These are phyloP conservation scores for Gambusia holbrooki DNA, from an alignment of 2,113 vertebrate genomes.

Conservation along the genomic window DNA sequence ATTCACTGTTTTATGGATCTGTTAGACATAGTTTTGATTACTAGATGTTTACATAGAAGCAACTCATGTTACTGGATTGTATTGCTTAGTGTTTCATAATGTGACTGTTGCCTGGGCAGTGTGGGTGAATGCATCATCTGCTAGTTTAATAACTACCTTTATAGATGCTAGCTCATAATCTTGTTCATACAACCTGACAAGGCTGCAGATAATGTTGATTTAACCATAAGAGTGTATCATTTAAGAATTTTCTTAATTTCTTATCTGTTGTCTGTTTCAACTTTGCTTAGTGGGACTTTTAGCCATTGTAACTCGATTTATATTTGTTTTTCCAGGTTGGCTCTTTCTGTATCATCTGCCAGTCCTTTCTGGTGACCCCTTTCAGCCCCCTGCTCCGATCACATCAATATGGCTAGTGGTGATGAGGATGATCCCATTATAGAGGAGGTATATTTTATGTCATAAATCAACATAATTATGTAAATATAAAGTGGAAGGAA, in stretches of 20 bases:
- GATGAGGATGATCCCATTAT: slow-evolving; percentile 97
- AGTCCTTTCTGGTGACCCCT: slow-evolving; percentile 27
- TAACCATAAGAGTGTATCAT: slow-evolving; percentile 1
- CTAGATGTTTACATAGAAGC: not conserved
- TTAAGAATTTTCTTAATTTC: not conserved
- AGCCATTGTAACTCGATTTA: not conserved
- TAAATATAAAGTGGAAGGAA: too few species aligned
- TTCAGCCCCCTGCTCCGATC: slow-evolving; percentile 21
- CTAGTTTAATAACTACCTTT: not conserved
- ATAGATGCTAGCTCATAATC: not conserved
- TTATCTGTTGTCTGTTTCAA: not conserved
- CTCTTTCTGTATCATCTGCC: slow-evolving; percentile 50
- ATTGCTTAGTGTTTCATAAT: slow-evolving; percentile 60
- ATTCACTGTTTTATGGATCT: not conserved
- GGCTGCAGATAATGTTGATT: not conserved
- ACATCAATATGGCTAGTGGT: slow-evolving; percentile 93
- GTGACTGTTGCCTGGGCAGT: slow-evolving; percentile 29
- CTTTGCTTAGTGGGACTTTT: not conserved
- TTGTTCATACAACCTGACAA: too few species aligned
- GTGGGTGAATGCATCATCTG: slow-evolving; percentile 22
- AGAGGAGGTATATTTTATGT: slow-evolving; percentile 86
- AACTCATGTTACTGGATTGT: not conserved
- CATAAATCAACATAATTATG: too few species aligned
- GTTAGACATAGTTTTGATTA: not conserved
- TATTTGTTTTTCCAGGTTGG: slow-evolving; percentile 49